A percentile compares a stretch with the other conserved stretches of the same genome.
phyloP scores from a whole-genome alignment of 2,113 vertebrate genomes.

The Mormyrus lacerda region DNA sequence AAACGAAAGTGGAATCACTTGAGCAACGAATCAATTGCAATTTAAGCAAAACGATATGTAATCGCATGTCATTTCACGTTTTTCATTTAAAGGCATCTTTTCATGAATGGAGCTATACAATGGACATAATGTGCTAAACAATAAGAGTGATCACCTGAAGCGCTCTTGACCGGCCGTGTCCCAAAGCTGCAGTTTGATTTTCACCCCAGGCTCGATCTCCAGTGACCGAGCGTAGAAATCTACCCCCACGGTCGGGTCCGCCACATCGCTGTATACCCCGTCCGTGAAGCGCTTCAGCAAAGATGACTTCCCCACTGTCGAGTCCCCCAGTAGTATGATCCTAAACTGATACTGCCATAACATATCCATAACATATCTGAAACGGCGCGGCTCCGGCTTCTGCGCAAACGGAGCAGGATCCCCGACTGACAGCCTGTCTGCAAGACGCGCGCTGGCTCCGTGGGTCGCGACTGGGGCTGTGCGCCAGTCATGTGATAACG shows the following conservation, averaged over 20 bases:
- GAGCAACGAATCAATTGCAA: background rate
- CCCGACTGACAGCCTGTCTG: slow-evolving; percentile 36
- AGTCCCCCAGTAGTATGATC: slow-evolving; percentile 71
- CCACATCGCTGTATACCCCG: slow-evolving; percentile 55
- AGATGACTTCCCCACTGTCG: slow-evolving; percentile 75
- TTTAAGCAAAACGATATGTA: background rate
- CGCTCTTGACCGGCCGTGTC: slow-evolving; percentile 79
- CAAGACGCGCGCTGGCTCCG: slow-evolving; percentile 7
- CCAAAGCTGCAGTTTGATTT: slow-evolving; percentile 81
- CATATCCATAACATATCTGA: slow-evolving; percentile 67
- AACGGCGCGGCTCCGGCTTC: background rate
- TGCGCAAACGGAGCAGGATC: background rate
- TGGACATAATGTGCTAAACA: background rate
- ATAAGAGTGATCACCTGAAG: slow-evolving; percentile 63
- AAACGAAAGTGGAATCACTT: background rate
- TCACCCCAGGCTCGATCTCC: slow-evolving; percentile 56
- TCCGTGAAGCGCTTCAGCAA: slow-evolving; percentile 73
- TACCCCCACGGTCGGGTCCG: slow-evolving; percentile 69
- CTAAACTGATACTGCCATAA: slow-evolving; percentile 75
- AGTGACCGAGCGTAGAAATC: slow-evolving; percentile 74
- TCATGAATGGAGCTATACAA: background rate
- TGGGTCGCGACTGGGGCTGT: background rate
- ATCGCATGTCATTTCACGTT: background rate
- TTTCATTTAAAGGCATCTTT: background rate
- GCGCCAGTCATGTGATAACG: slow-evolving; percentile 50